Base-by-base conservation (phyloP, 2,888 invertebrate genomes). In the Hirtodrosophila cameraria region DNA sequence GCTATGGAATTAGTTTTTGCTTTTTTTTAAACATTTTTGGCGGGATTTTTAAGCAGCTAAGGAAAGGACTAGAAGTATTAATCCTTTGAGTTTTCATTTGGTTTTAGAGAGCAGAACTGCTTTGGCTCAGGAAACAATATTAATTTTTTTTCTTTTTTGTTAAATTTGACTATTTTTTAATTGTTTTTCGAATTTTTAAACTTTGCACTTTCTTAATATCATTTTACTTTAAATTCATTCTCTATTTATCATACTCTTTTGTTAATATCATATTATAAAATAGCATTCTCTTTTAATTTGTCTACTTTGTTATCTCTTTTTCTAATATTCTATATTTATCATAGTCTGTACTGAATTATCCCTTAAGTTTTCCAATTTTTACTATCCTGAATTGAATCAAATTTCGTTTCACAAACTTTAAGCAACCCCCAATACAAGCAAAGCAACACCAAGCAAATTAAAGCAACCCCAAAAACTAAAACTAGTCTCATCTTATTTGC, bases 401-500 rank as follows among this genome's bases (percentile, higher is more conserved):
- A 18, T 18, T 18, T 18, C 1, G 18, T 18, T 18, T 18, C 5
- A 5, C 3, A 23, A 23, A 23, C 23, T 23, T 23, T 7, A 23
- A 23, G 23, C 23, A 23, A 23, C 23, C 23, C 23, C 23, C n/a
- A n/a, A n/a, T n/a, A n/a, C 27, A 27, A 27, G 12, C 12, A 8
- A n/a, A 7, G 28, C 8, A 7, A 28, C 5, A 28, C 8, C 8
- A 18, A 23, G 8, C 23, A 23, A 23, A 23, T 23, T 23, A 23
- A 23, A 23, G 23, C 23, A 6, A 23, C 23, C 23, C 23, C 23
- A 23, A 7, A 23, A 35, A 46, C 43, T 48, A 43, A 58, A 68
- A 58, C 81, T 77, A 77, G 79, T 84, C 81, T 67, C 73, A 63
- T 74, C 72, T 82, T 82, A 87, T 82, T 82, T 82, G 87, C 81